Conservation (phyloP, 2,113 vertebrate species). For the Nycticryphes semicollaris region DNA sequence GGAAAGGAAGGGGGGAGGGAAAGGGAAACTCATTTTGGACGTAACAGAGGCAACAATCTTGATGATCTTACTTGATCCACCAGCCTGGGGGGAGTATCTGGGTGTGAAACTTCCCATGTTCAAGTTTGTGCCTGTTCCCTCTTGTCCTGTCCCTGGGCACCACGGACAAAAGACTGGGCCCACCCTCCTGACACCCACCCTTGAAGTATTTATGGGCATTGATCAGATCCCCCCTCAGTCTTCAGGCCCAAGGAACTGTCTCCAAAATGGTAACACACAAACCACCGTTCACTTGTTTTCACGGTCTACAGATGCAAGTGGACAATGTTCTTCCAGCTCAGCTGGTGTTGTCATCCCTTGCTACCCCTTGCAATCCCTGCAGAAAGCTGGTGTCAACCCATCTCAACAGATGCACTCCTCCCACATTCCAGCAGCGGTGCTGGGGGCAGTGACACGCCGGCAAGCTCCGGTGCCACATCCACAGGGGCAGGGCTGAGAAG, state of each 20-base stretch:
- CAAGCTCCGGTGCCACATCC: not conserved
- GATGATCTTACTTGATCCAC: not conserved
- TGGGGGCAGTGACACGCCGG: not conserved
- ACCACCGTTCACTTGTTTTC: not conserved
- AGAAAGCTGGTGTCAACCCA: not conserved
- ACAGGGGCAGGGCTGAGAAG: not conserved
- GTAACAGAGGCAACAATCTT: not conserved
- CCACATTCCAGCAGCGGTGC: rapidly evolving
- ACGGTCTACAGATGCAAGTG: not conserved
- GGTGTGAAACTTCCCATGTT: not conserved
- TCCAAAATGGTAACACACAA: not conserved
- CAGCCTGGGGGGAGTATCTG: not conserved
- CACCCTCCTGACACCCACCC: too few relatives aligned
- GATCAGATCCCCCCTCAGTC: too few relatives aligned
- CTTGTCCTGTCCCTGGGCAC: too few relatives aligned
- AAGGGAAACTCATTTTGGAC: not conserved
- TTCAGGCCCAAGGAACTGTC: not conserved
- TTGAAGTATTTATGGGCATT: too few relatives aligned
- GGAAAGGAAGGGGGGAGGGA: not conserved
- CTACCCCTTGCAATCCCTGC: not conserved
- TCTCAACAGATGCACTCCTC: not conserved
- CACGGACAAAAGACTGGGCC: too few relatives aligned
- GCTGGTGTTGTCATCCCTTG: not conserved
- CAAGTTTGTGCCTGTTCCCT: too few relatives aligned
- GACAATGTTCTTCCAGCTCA: not conserved